Conservation (phyloP, 1,140 invertebrate genomes). For the Hirudo medicinalis region DNA sequence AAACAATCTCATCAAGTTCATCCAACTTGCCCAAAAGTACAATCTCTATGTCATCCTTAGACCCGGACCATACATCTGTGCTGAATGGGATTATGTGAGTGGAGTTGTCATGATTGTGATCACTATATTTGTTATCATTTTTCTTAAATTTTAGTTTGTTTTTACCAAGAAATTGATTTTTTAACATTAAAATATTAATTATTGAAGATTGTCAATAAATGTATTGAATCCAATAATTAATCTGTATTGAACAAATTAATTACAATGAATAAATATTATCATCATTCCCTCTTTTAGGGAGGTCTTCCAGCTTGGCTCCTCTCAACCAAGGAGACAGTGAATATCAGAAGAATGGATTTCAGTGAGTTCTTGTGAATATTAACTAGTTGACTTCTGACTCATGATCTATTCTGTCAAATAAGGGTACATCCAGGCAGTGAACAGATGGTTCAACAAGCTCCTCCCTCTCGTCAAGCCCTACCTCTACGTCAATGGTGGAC, state of each 20-base stretch:
- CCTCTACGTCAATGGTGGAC: slow-evolving; percentile 61
- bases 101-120: neutral
- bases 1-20: slow-evolving; percentile 59
- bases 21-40: slow-evolving; percentile 65
- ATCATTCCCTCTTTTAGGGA: slow-evolving; percentile 48
- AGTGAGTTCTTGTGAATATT: slow-evolving; percentile 25
- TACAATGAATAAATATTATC: neutral
- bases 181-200: no score
- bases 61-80: slow-evolving; percentile 85
- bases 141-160: no score
- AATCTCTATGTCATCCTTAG: slow-evolving; percentile 69
- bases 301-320: slow-evolving; percentile 72
- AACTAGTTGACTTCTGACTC: no score
- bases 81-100: slow-evolving; percentile 62
- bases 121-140: neutral
- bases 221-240: no score
- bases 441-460: slow-evolving; percentile 50
- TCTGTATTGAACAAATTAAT: no score
- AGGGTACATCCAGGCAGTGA: slow-evolving; percentile 50
- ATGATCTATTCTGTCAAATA: slow-evolving; percentile 20
- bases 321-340: slow-evolving; percentile 54
- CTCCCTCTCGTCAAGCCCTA: slow-evolving; percentile 47
- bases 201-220: no score
- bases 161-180: no score
- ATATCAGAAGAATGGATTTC: slow-evolving; percentile 44